These are phyloP conservation scores for Vireo altiloquus DNA, from an alignment of 2,113 vertebrate genomes.

Conservation along the genomic window DNA sequence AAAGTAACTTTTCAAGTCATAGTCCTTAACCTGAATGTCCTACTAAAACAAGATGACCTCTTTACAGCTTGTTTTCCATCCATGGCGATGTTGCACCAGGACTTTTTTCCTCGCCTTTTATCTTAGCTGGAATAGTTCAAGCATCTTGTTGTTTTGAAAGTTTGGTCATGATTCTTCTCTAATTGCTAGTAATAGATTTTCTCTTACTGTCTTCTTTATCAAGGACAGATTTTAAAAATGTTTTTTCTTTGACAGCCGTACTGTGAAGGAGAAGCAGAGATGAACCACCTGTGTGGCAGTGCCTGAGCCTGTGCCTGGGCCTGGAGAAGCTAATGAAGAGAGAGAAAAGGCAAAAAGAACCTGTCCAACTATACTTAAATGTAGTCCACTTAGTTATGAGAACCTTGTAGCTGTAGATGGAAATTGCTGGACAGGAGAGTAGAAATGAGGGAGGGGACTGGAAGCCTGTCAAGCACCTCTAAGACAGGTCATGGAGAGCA, in stretches of 20 bases:
- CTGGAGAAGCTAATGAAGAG: not conserved
- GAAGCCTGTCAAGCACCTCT: not conserved
- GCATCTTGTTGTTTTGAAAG: not conserved
- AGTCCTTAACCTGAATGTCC: not conserved
- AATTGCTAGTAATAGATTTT: not conserved
- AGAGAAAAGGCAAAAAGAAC: not conserved
- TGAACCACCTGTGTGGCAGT: not conserved
- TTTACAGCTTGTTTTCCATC: not conserved
- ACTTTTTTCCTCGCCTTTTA: not conserved
- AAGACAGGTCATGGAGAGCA: not conserved
- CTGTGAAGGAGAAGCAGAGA: not conserved
- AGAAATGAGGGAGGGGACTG: not conserved
- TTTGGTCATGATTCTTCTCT: not conserved
- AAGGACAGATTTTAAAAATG: not conserved
- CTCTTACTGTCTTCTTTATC: not conserved
- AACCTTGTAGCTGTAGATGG: not conserved
- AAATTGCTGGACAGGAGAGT: not conserved
- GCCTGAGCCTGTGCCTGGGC: not conserved
- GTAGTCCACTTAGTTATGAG: not conserved
- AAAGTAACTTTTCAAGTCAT: not conserved
- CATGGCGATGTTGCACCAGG: not conserved
- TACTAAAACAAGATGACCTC: not conserved
- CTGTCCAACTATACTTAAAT: not conserved
- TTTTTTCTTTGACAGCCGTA: not conserved
- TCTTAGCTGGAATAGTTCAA: not conserved